These are phyloP conservation scores for Danaus melanippus DNA, from an alignment of 1,140 invertebrate species.

Conservation along the genomic window DNA sequence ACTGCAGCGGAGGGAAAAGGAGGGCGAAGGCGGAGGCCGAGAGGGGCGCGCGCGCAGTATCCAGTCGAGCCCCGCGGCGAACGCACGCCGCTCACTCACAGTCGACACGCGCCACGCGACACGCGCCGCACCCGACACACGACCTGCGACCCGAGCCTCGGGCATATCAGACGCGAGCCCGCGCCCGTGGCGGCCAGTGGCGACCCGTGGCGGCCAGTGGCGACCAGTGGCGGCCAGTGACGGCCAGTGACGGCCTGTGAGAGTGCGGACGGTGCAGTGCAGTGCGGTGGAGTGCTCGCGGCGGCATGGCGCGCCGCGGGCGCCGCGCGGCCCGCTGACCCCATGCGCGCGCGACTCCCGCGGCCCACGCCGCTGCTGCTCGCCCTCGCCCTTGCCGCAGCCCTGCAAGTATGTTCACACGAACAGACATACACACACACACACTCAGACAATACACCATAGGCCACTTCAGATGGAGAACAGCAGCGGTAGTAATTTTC, in stretches of 20 bases:
- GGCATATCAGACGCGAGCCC: neutral
- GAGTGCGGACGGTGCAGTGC: constrained; percentile 27
- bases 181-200: no score
- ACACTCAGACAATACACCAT: neutral
- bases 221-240: constrained; percentile 15
- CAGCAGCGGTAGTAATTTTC: no score
- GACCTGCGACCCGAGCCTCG: neutral
- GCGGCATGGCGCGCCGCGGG: constrained; percentile 42
- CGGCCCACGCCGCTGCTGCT: constrained; percentile 52
- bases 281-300: constrained; percentile 19
- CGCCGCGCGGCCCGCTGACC: constrained; percentile 49
- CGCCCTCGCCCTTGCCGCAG: constrained; percentile 52
- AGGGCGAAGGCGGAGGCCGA: constrained; percentile 24
- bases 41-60: constrained; percentile 42
- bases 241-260: constrained; percentile 15
- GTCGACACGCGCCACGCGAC: constrained; percentile 12
- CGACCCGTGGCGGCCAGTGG: constrained; percentile 2
- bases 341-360: constrained; percentile 38
- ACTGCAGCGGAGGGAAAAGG: constrained; percentile 13
- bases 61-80: constrained; percentile 35
- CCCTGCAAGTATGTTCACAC: constrained; percentile 41
- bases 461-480: no score
- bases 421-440: neutral
- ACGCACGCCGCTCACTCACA: constrained; percentile 28
- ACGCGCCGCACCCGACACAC: constrained; percentile 1